Evolutionary conservation across 2,797 vertebrate species (phyloP), one percentile per base, ranked within the genome.

Genomic region (Alosa sapidissima): DNA sequence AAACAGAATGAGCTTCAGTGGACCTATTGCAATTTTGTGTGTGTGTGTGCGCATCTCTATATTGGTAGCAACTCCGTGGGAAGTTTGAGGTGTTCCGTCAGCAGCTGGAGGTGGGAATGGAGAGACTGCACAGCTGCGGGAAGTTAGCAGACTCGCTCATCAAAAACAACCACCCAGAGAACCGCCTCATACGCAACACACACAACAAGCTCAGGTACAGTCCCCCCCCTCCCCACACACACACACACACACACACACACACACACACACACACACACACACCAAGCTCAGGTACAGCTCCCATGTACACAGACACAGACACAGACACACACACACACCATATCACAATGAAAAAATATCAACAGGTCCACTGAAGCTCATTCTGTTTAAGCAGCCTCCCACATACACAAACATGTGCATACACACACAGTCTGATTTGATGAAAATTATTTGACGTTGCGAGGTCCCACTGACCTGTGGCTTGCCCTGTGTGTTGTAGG

Each of bases 81-180:
- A 95, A 94, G 91, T 97, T 96, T 72, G 91, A 95, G 47, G 94
- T 91, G 0, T 96, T 97, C 89, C 94, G 89, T 86, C 95, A 91
- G 89, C 96, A 96, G 89, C 75, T 97, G 89, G 96, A 96, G 82
- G 91, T 92, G 16, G 93, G 94, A 54, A 91, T 90, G 84, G 95
- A 94, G 86, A 90, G 93, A 81, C 88, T 97, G 87, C 89, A 92
- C 51, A 87, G 85, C 86, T 97, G 95, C 90, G 90, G 93, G 58
- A 90, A 94, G 28, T 87, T 94, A 65, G 96, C 94, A 6, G 92
- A 95, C 7, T 91, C 36, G 13, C 93, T 98, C 82, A 84, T 94
- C 81, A 91, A 88, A 83, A 82, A 0, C 45, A 94, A 95, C 28
- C 95, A 96, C 81, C 93, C 92, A 0, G 92, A 96, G 85, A 92